Evolutionary conservation across 2,797 vertebrate species (phyloP).

Genomic region (Brachyalestes nurse): DNA sequence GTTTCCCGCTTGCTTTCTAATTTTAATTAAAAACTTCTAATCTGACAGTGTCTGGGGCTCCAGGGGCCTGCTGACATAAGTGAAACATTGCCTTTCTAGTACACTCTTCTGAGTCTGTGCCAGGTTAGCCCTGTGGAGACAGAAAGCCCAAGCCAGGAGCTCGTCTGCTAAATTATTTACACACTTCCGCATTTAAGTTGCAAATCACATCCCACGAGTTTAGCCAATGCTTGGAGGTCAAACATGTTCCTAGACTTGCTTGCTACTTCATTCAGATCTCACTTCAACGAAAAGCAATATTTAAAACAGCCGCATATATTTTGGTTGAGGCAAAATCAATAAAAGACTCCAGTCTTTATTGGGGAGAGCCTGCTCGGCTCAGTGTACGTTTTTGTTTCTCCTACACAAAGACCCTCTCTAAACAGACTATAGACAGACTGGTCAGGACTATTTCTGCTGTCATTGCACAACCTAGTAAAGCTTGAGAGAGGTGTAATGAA

Average conservation of each 20-base stretch:
- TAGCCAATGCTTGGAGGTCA: slow-evolving; percentile 14
- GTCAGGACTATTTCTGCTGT: not conserved
- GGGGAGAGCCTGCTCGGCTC: not conserved
- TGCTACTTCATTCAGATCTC: not conserved
- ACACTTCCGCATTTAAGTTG: slow-evolving; percentile 51
- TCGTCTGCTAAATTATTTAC: slow-evolving; percentile 59
- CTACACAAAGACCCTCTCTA: not conserved
- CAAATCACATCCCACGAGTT: slow-evolving; percentile 52
- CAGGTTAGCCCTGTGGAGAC: slow-evolving; percentile 42
- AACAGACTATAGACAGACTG: not conserved
- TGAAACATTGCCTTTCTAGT: slow-evolving; percentile 41
- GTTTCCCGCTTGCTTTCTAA: slow-evolving; percentile 11
- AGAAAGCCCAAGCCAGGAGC: slow-evolving; percentile 19
- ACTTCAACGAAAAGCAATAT: not conserved
- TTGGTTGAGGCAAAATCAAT: not conserved
- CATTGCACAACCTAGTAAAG: not conserved
- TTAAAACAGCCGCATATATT: not conserved
- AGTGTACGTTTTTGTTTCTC: not conserved
- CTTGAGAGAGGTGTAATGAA: not conserved
- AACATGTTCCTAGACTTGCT: not conserved
- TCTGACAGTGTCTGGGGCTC: slow-evolving; percentile 34
- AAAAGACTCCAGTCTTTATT: not conserved
- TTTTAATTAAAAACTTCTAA: slow-evolving; percentile 53
- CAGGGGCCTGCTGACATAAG: slow-evolving; percentile 30
- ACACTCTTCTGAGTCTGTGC: slow-evolving; percentile 33